Evolutionary conservation across 2,113 vertebrate species (phyloP).

Genomic region (Heterocephalus glaber): DNA sequence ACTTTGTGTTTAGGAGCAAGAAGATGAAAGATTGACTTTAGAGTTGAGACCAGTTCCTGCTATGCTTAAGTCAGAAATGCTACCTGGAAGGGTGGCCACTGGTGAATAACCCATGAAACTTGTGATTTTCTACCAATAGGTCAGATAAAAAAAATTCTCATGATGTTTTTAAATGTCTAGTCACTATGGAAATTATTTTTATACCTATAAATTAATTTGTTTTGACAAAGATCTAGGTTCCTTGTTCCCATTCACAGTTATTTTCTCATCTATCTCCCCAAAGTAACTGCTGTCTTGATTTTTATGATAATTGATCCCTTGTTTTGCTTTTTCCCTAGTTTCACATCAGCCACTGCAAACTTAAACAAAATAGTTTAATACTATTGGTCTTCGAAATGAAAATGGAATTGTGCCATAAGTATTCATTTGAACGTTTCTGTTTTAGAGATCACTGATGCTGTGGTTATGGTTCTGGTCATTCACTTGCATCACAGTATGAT

Average conservation of each 20-base stretch:
- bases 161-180: neutral
- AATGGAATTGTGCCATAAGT: neutral
- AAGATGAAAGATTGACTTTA: neutral
- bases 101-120: neutral
- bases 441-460: neutral
- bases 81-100: neutral
- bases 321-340: neutral
- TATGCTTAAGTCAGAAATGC: neutral
- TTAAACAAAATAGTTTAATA: neutral
- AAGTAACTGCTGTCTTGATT: neutral
- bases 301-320: neutral
- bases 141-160: neutral
- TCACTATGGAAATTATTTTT: neutral
- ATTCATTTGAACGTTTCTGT: neutral
- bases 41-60: rapidly evolving
- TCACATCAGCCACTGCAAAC: neutral
- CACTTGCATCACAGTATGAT: neutral
- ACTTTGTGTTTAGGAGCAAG: neutral
- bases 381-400: neutral
- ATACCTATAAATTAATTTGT: neutral
- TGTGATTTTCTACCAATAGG: neutral
- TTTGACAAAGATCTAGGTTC: neutral
- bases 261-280: neutral
- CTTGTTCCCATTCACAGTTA: neutral
- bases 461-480: neutral